Evolutionary conservation across 2,888 invertebrate species (phyloP).

Genomic region (Chloromyia formosa): DNA sequence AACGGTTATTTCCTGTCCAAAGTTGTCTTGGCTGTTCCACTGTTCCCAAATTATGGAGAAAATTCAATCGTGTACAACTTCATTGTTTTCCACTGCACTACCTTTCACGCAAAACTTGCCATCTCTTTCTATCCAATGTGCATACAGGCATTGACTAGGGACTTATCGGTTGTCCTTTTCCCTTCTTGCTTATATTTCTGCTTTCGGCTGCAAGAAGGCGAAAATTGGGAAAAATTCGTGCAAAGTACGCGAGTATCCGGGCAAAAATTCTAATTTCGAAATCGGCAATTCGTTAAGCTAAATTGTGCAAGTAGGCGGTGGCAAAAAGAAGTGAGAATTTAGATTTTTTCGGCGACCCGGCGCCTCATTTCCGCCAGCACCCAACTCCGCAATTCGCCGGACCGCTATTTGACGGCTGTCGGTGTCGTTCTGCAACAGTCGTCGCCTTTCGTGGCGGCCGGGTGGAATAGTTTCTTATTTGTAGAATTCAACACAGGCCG

Average conservation of each 20-base stretch:
- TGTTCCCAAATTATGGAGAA: background rate
- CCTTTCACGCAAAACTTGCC: background rate
- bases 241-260: conserved; percentile 1
- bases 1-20: no score
- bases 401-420: background rate
- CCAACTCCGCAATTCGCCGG: background rate
- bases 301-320: background rate
- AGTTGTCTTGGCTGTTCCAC: no score
- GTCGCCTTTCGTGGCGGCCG: background rate
- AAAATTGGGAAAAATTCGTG: background rate
- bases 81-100: background rate
- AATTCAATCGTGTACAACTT: background rate
- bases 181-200: background rate
- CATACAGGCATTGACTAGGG: no score
- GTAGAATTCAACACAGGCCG: no score
- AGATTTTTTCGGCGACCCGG: background rate
- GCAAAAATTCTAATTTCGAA: background rate
- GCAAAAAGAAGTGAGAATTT: background rate
- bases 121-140: background rate
- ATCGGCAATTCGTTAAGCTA: background rate
- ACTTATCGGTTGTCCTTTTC: background rate
- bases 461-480: background rate
- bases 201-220: background rate
- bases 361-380: background rate
- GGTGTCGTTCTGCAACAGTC: background rate